Conservation (phyloP, 1,140 invertebrate species). For the Apocrypta bakeri region DNA sequence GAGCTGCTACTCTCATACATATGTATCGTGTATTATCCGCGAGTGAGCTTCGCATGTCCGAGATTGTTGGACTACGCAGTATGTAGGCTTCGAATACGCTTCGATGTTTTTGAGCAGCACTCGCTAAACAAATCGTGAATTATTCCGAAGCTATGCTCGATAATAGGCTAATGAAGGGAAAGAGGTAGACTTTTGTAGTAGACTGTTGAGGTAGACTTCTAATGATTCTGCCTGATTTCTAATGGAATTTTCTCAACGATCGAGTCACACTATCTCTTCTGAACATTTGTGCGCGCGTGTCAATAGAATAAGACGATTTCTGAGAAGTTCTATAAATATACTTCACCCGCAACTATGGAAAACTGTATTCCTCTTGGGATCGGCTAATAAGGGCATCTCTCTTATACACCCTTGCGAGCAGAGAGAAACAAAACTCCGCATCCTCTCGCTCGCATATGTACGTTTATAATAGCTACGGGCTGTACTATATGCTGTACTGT, state of each 20-base stretch:
- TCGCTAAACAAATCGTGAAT: conserved; percentile 20
- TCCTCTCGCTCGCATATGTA: no score
- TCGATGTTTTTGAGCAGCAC: conserved; percentile 12
- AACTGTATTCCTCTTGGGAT: not conserved
- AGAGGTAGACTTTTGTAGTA: no score
- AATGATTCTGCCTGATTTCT: no score
- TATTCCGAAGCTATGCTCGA: not conserved
- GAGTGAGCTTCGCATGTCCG: not conserved
- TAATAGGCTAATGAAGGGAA: conserved; percentile 28
- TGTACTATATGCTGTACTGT: no score
- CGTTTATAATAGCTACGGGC: not conserved
- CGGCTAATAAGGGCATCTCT: conserved; percentile 41
- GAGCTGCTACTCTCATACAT: not conserved
- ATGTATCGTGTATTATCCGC: conserved; percentile 29
- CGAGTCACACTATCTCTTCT: not conserved
- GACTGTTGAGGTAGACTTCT: no score
- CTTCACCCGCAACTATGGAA: not conserved
- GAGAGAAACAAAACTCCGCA: not conserved
- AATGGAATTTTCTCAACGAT: no score
- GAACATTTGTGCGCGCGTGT: no score
- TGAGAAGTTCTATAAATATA: not conserved
- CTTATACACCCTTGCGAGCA: not conserved
- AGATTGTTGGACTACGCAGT: not conserved
- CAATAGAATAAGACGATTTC: not conserved
- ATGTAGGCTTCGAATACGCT: not conserved